Evolutionary conservation across 1,140 invertebrate species (phyloP), one percentile per base, ranked within the genome.

Genomic region (Lasioglossum baleicum): DNA sequence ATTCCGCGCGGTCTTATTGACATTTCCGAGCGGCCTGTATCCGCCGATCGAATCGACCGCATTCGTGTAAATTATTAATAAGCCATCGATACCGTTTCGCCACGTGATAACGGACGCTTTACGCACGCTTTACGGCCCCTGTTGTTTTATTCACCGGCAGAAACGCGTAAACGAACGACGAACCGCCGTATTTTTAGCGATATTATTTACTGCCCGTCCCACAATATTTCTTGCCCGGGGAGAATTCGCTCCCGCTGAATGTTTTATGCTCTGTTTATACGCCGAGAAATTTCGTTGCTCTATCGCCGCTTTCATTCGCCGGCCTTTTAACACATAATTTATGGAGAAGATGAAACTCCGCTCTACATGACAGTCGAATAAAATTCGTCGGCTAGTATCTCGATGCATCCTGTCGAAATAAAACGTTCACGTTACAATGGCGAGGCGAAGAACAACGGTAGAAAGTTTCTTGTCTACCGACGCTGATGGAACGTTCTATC

Each of bases 21-120:
- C 61, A 64, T 64, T 64, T 64, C 17, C 61, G 61, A 64, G 61
- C 6, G 15, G 61, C 2, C 31, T 26, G 31, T 40, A 20, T 20
- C 13, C 7, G 15, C 17, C 61, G 15, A 64, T 40, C 31, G 61
- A 8, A 64, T 64, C 61, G 61, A 10, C 17, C 22, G 44, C 61
- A 31, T 17, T 31, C 61, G 61, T 17, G 31, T 64, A 40, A 64
- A 64, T 64, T 40, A 64, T 64, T 64, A 64, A 64, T 64, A 64
- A 64, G 61, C 31, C 61, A 64, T 64, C 61, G 61, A 64, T 40
- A 35, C 61, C 22, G 15, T 64, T 40, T 20, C 61, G 31, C 31
- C 61, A 7, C 15, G 15, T 8, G 61, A 20, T 40, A 64, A 64
- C 61, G 5, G 31, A 64, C 61, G 22, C 31, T 58, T 58, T n/a